phyloP scores from a whole-genome alignment of 2,888 invertebrate species.

The Hirtodrosophila confusa region DNA sequence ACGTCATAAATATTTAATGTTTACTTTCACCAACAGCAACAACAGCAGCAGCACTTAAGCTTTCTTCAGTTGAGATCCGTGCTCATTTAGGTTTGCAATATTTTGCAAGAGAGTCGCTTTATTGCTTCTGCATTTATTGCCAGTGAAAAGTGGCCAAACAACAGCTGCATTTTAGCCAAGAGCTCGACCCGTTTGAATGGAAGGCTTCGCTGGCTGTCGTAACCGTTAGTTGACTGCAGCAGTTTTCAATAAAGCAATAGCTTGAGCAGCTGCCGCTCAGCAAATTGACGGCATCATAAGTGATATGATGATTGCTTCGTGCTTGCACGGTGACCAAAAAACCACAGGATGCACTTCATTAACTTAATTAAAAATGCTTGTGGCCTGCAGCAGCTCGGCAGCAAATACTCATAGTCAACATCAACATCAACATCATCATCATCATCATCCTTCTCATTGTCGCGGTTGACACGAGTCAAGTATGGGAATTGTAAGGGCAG shows the following conservation, averaged over 20 bases:
- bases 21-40: slow-evolving; percentile 44
- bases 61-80: slow-evolving; percentile 12
- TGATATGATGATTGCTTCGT: slow-evolving; percentile 22
- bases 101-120: slow-evolving; percentile 11
- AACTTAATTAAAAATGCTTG: slow-evolving; percentile 73
- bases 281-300: slow-evolving; percentile 25
- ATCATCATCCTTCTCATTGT: slow-evolving; percentile 19
- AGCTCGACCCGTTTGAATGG: slow-evolving; percentile 14
- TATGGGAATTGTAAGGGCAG: slow-evolving; percentile 31
- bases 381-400: slow-evolving; percentile 22
- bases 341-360: slow-evolving; percentile 75
- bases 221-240: slow-evolving; percentile 3
- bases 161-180: slow-evolving; percentile 9
- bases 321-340: slow-evolving; percentile 49
- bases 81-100: slow-evolving; percentile 39
- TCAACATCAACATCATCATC: slow-evolving; percentile 5
- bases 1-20: slow-evolving; percentile 75
- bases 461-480: slow-evolving; percentile 25
- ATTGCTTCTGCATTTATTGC: slow-evolving; percentile 33
- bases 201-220: slow-evolving; percentile 1
- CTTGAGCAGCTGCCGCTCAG: slow-evolving; percentile 1
- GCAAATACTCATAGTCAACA: slow-evolving; percentile 16
- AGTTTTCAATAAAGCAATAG: slow-evolving; percentile 26
- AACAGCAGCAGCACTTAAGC: neutral
- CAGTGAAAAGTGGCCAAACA: slow-evolving; percentile 14